Conservation (phyloP, 2,888 invertebrate genomes). For the Fabriciana adippe region DNA sequence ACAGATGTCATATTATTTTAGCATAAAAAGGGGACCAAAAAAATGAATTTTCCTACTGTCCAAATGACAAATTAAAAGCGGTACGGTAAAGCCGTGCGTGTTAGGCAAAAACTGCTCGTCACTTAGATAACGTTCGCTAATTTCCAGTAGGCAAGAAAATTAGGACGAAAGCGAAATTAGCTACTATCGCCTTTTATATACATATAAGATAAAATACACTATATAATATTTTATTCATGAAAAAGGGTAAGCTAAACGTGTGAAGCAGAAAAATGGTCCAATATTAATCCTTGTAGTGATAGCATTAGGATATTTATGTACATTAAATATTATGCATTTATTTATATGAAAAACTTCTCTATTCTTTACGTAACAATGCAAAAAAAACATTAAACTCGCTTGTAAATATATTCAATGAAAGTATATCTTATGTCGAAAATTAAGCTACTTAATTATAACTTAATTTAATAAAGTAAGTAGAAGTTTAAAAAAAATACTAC, state of each 20-base stretch:
- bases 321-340: no score
- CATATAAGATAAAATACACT: constrained; percentile 1
- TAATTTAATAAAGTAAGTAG: no score
- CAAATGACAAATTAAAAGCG: constrained; percentile 69
- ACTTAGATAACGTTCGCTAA: constrained; percentile 39
- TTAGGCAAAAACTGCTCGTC: constrained; percentile 43
- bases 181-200: constrained; percentile 14
- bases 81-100: constrained; percentile 44
- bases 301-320: no score
- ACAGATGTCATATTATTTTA: constrained; percentile 70
- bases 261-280: background rate
- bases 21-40: constrained; percentile 59
- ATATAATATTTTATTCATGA: no score
- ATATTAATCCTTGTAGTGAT: no score
- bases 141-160: constrained; percentile 27
- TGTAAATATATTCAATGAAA: no score
- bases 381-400: no score
- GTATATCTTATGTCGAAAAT: no score
- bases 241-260: background rate
- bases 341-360: no score
- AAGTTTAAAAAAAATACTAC: background rate
- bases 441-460: no score
- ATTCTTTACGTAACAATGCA: no score
- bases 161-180: constrained; percentile 24
- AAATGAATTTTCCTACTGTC: constrained; percentile 63